Percentiles rank a stretch among this genome's conserved stretches.
These are phyloP conservation scores for Chymomyza caudatula DNA, from an alignment of 2,888 invertebrate species.

Conservation along the genomic window DNA sequence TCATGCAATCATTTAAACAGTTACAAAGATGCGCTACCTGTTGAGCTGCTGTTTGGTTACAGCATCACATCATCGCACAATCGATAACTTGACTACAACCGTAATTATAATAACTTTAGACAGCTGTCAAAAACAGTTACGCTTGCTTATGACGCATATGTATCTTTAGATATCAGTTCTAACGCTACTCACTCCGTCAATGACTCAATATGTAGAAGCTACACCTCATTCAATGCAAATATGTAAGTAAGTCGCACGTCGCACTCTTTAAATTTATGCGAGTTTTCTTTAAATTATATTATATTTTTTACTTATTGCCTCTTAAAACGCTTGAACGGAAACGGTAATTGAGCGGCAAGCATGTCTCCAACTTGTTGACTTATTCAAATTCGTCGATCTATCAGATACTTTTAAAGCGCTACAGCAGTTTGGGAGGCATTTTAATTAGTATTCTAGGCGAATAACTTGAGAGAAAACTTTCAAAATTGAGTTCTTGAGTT, in stretches of 20 bases:
- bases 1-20: neutral
- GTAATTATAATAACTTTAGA: neutral
- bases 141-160: neutral
- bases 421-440: neutral
- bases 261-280: neutral
- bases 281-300: conserved; percentile 3
- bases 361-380: neutral
- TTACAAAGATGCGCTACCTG: neutral
- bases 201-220: neutral
- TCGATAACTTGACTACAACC: neutral
- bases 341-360: conserved; percentile 42
- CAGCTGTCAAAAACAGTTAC: neutral
- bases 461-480: too few species aligned
- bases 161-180: neutral
- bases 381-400: neutral
- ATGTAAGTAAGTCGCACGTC: neutral
- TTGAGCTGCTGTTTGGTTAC: neutral
- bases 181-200: neutral
- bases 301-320: conserved; percentile 27
- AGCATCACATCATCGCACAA: neutral
- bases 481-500: too few species aligned
- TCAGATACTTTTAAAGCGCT: neutral
- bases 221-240: neutral
- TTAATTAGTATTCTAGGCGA: too few species aligned
- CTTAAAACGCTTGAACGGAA: conserved; percentile 49